phyloP scores from a whole-genome alignment of 2,113 vertebrate genomes.

The Lagopus leucura region DNA sequence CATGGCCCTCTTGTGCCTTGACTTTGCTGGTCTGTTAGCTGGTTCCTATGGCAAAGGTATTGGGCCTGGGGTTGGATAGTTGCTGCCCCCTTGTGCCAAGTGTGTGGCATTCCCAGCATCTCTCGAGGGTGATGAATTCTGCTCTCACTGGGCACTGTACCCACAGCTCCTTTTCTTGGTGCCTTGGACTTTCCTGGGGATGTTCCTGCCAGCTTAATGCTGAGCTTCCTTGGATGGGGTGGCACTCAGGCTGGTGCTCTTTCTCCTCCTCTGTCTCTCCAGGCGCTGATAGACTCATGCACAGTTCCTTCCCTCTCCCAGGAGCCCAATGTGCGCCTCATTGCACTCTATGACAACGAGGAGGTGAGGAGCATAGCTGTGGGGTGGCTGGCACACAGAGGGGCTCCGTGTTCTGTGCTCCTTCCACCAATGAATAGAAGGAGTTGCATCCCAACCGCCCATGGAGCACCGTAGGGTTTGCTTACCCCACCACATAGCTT shows the following conservation, averaged over 20 bases:
- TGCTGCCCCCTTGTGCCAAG: background rate
- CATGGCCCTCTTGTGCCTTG: fast-evolving
- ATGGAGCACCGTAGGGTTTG: background rate
- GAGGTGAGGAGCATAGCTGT: conserved; percentile 77
- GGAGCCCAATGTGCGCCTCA: conserved; percentile 90
- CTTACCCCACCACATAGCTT: fast-evolving
- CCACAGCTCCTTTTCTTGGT: background rate
- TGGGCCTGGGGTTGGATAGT: background rate
- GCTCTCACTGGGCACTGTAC: fast-evolving
- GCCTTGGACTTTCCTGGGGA: background rate
- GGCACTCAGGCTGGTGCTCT: background rate
- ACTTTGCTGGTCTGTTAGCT: fast-evolving
- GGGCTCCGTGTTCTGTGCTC: background rate
- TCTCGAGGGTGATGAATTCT: background rate
- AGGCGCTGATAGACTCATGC: conserved; percentile 90
- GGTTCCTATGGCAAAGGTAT: background rate
- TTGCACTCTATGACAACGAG: conserved; percentile 94
- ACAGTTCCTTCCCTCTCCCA: conserved; percentile 77
- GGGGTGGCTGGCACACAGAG: background rate
- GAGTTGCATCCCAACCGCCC: background rate
- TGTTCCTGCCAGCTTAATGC: background rate
- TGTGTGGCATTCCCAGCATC: background rate
- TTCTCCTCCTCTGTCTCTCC: background rate
- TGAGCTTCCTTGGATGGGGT: background rate
- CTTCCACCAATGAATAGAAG: fast-evolving